Evolutionary conservation across 2,888 invertebrate genomes (phyloP).

Genomic region (Drosophila flavopinicola): DNA sequence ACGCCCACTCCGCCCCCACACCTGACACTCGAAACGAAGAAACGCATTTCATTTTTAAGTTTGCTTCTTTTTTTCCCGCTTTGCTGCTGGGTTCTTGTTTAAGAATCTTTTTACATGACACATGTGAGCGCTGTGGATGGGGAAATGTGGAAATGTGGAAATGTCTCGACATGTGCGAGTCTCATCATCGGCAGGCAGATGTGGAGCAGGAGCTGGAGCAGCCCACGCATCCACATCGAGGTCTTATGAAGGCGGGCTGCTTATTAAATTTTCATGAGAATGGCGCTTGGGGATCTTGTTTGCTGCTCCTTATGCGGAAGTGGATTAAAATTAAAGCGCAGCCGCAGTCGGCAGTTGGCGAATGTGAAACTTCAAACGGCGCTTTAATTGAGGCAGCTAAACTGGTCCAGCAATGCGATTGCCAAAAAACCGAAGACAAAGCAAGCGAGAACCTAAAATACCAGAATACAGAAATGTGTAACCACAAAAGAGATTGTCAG

Average conservation of each 20-base stretch:
- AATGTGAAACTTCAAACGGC: conserved; percentile 54
- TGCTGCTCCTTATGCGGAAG: conserved; percentile 57
- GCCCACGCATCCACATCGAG: conserved; percentile 25
- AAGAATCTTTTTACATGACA: conserved; percentile 76
- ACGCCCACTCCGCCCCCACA: conserved; percentile 16
- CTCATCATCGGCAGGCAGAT: conserved; percentile 39
- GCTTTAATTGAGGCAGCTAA: conserved; percentile 64
- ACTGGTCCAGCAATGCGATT: conserved; percentile 74
- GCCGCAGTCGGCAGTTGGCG: conserved; percentile 11
- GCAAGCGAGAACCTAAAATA: conserved; percentile 22
- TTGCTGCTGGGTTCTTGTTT: conserved; percentile 58
- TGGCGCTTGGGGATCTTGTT: conserved; percentile 51
- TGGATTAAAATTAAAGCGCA: conserved; percentile 69
- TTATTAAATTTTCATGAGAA: conserved; percentile 74
- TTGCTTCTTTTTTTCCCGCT: conserved; percentile 28
- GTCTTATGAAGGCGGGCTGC: conserved; percentile 53
- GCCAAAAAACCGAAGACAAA: conserved; percentile 56
- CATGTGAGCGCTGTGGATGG: conserved; percentile 39
- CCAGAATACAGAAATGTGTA: conserved; percentile 36
- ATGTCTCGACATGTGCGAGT: conserved; percentile 46
- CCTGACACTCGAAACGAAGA: conserved; percentile 61
- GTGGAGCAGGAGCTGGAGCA: too few species aligned
- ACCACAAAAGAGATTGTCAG: conserved; percentile 52
- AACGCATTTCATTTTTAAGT: conserved; percentile 75
- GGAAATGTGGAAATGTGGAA: conserved; percentile 9